A percentile compares a stretch with the other conserved stretches of the same genome.
Conservation (phyloP, 2,113 vertebrate genomes). For the Hypanus sabinus region DNA sequence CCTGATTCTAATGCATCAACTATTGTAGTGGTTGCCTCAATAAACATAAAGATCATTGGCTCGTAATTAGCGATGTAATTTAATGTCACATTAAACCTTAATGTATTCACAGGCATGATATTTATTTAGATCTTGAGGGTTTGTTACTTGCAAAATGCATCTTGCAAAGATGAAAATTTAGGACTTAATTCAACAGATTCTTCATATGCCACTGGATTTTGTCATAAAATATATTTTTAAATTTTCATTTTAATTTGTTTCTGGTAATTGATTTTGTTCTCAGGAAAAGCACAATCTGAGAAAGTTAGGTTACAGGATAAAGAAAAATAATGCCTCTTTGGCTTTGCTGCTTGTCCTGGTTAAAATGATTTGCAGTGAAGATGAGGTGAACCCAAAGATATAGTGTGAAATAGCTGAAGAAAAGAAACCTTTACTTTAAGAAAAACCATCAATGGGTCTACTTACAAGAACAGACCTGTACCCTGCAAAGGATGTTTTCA, state of each 20-base stretch:
- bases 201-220: not conserved
- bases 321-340: not conserved
- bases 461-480: not conserved
- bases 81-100: not conserved
- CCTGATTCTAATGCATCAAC: conserved; percentile 13
- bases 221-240: not conserved
- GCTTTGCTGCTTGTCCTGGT: not conserved
- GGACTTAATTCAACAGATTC: not conserved
- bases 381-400: not conserved
- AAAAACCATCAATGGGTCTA: conserved; percentile 1
- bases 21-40: conserved; percentile 12
- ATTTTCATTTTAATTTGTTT: not conserved
- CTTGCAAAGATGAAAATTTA: conserved; percentile 1
- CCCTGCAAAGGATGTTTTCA: not conserved
- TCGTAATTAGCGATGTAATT: conserved; percentile 23
- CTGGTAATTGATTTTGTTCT: not conserved
- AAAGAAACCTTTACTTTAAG: not conserved
- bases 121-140: not conserved
- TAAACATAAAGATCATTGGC: not conserved
- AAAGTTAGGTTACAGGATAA: not conserved
- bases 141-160: not conserved
- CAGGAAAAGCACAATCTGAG: not conserved
- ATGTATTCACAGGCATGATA: conserved; percentile 15
- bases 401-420: not conserved
- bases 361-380: not conserved